Percentiles rank a stretch among this genome's conserved stretches.
These are phyloP conservation scores for Drosophila mercatorum DNA, from an alignment of 2,888 invertebrate genomes.

Conservation along the genomic window DNA sequence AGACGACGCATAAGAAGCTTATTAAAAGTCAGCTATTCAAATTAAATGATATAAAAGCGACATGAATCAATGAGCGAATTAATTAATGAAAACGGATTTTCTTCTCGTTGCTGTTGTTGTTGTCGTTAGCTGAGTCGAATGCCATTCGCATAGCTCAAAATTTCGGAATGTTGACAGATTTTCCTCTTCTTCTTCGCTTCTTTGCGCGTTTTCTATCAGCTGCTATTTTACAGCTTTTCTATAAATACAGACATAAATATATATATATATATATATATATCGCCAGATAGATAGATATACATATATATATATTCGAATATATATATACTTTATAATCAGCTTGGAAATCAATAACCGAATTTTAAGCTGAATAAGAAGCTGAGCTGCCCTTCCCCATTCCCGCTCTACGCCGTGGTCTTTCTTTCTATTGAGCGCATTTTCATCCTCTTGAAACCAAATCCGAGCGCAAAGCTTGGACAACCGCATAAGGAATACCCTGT, in stretches of 20 bases:
- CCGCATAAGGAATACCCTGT: not conserved
- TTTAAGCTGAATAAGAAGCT: constrained; percentile 2
- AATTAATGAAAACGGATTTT: constrained; percentile 10
- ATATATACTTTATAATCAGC: constrained; percentile 13
- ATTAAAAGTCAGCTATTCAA: constrained; percentile 17
- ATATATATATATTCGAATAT: not conserved
- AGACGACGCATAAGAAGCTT: not conserved
- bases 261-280: not conserved
- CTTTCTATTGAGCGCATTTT: not conserved
- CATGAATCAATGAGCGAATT: constrained; percentile 31
- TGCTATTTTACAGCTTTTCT: constrained; percentile 10
- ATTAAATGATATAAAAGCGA: constrained; percentile 36
- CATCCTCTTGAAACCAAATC: constrained; percentile 8
- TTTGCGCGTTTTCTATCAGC: not conserved
- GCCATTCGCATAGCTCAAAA: constrained; percentile 12
- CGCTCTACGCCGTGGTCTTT: not conserved
- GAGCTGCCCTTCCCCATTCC: not conserved
- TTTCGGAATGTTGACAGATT: constrained; percentile 11
- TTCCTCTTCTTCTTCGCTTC: not conserved
- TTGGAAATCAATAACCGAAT: constrained; percentile 15
- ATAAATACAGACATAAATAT: not conserved
- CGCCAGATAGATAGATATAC: too few relatives aligned
- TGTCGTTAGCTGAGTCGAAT: not conserved
- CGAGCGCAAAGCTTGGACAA: not conserved
- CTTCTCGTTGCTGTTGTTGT: not conserved